phyloP scores from a whole-genome alignment of 2,113 vertebrate genomes.

The Mirounga angustirostris region DNA sequence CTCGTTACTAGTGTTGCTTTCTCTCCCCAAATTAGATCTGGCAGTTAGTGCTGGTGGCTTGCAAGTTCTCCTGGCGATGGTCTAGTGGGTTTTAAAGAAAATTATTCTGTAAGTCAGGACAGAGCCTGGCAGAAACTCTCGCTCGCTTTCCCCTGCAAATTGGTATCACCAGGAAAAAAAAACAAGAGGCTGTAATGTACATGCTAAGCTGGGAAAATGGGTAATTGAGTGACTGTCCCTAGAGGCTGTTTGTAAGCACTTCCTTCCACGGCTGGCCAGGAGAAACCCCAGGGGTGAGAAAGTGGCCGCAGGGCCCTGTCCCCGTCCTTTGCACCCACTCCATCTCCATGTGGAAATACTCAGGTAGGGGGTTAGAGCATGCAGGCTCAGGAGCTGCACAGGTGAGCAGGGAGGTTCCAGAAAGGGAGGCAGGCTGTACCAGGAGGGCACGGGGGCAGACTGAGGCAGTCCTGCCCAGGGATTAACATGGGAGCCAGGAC shows the following conservation, averaged over 20 bases:
- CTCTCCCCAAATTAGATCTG: background rate
- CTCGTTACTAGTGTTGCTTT: background rate
- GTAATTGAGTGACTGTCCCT: background rate
- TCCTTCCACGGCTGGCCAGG: background rate
- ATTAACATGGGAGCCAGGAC: rapidly evolving
- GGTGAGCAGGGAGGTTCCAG: background rate
- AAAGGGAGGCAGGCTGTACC: background rate
- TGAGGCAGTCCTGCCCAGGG: no score
- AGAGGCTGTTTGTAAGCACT: background rate
- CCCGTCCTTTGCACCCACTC: background rate
- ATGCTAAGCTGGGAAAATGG: background rate
- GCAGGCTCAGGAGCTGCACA: no score
- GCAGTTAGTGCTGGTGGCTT: background rate
- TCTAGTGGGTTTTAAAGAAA: background rate
- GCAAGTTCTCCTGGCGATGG: background rate
- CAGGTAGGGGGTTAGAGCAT: no score
- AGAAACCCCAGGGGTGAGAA: background rate
- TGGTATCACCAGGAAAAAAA: background rate
- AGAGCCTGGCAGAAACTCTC: background rate
- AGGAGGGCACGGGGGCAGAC: rapidly evolving
- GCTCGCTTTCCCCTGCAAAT: background rate
- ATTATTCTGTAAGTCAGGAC: background rate
- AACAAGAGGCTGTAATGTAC: background rate
- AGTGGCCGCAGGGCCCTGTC: background rate
- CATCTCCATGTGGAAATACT: background rate